A percentile compares a stretch with the other conserved stretches of the same genome.
Conservation (phyloP, 2,797 vertebrate genomes). For the Sebastiscus tertius region DNA sequence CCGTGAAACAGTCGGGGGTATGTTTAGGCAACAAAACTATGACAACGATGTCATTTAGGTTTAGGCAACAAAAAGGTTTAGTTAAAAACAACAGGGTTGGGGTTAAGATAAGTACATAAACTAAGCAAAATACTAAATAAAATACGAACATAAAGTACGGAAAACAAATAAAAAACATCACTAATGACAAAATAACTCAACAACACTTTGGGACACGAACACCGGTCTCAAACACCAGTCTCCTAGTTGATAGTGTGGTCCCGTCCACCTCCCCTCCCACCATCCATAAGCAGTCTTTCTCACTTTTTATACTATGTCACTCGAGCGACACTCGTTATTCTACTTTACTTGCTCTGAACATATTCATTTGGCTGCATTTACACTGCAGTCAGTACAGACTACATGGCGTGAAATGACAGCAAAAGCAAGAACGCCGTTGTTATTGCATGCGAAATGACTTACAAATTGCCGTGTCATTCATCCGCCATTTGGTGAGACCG, state of each 20-base stretch:
- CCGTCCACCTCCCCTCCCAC: not conserved
- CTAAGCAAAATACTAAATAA: no score
- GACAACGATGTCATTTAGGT: not conserved
- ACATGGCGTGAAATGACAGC: not conserved
- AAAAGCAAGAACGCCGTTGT: not conserved
- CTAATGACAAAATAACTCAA: not conserved
- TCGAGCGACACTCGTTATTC: not conserved
- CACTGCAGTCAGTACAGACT: not conserved
- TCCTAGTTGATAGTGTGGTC: not conserved
- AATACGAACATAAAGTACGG: not conserved
- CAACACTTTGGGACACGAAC: no score
- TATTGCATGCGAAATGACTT: not conserved
- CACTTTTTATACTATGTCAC: no score
- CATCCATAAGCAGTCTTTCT: not conserved
- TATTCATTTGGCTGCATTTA: not conserved
- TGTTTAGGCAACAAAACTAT: not conserved
- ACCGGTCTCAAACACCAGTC: no score
- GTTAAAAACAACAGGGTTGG: no score
- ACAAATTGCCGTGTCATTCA: not conserved
- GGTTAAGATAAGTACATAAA: not conserved
- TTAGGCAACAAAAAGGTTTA: not conserved
- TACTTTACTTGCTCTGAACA: not conserved
- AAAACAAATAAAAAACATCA: not conserved
- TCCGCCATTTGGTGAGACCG: not conserved
- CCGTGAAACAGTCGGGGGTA: no score